These are phyloP conservation scores for Crypturellus tataupa DNA, from an alignment of 2,797 vertebrate species.

Conservation along the genomic window DNA sequence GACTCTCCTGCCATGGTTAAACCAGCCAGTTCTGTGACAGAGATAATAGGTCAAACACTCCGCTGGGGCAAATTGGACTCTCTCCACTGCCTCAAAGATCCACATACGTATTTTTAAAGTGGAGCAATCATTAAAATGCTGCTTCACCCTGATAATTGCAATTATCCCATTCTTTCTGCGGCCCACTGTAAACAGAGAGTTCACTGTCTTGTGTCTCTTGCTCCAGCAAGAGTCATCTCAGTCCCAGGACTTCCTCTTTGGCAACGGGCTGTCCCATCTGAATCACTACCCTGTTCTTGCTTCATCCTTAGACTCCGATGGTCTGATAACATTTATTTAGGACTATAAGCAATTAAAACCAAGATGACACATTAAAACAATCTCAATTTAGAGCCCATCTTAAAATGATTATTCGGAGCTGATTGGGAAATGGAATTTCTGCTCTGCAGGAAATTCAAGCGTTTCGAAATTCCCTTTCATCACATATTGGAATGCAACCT, in stretches of 20 bases:
- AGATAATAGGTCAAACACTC: conserved; percentile 20
- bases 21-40: conserved; percentile 43
- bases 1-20: neutral
- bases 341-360: conserved; percentile 35
- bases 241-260: conserved; percentile 72
- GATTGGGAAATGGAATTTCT: conserved; percentile 66
- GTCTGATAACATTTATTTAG: conserved; percentile 48
- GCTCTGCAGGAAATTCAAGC: conserved; percentile 30
- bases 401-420: conserved; percentile 79
- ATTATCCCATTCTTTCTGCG: conserved; percentile 74
- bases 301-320: conserved; percentile 45
- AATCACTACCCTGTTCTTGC: conserved; percentile 59
- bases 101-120: conserved; percentile 22
- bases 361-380: conserved; percentile 66
- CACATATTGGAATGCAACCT: conserved; percentile 64
- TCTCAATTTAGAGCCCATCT: conserved; percentile 74
- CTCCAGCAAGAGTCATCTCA: conserved; percentile 52
- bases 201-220: conserved; percentile 74
- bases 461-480: conserved; percentile 63
- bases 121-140: conserved; percentile 43
- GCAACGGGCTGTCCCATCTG: conserved; percentile 25
- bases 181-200: conserved; percentile 73
- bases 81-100: neutral
- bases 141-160: conserved; percentile 71
- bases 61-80: conserved; percentile 18